Conservation (phyloP, 2,797 vertebrate genomes). For the Lepilemur septentrionalis region DNA sequence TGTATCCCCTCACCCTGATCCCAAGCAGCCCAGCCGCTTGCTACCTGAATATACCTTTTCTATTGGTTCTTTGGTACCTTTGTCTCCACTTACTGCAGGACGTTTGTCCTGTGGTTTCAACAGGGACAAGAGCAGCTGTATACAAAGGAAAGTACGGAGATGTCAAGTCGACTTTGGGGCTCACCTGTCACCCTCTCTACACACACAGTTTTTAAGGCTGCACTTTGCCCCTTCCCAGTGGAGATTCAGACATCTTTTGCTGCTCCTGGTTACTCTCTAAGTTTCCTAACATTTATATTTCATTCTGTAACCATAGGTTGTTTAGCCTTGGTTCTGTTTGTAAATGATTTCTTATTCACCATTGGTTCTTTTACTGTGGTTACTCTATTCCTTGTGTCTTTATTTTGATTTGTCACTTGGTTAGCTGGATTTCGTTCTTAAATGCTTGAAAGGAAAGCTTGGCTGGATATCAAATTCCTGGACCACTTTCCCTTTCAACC, state of each 20-base stretch:
- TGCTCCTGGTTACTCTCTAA: not conserved
- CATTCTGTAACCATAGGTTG: not conserved
- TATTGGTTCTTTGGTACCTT: not conserved
- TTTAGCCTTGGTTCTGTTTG: not conserved
- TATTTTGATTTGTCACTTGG: conserved; percentile 9
- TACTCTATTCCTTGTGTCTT: not conserved
- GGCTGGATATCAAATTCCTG: not conserved
- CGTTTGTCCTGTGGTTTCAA: not conserved
- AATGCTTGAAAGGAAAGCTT: conserved; percentile 24
- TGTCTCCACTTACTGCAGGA: not conserved
- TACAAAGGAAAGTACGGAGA: not conserved
- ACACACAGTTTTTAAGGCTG: not conserved
- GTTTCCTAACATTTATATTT: not conserved
- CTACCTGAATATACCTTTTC: not conserved
- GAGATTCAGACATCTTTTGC: not conserved
- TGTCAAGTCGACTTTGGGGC: not conserved
- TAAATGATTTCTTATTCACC: not conserved
- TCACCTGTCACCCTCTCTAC: not conserved
- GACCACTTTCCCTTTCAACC: not conserved
- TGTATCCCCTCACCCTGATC: not conserved
- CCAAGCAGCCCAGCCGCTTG: not conserved
- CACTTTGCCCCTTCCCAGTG: too few relatives aligned
- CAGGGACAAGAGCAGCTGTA: not conserved
- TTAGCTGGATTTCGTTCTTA: conserved; percentile 36
- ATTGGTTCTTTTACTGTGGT: not conserved